phyloP scores from a whole-genome alignment of 2,888 invertebrate genomes.

The Lydus trimaculatus region DNA sequence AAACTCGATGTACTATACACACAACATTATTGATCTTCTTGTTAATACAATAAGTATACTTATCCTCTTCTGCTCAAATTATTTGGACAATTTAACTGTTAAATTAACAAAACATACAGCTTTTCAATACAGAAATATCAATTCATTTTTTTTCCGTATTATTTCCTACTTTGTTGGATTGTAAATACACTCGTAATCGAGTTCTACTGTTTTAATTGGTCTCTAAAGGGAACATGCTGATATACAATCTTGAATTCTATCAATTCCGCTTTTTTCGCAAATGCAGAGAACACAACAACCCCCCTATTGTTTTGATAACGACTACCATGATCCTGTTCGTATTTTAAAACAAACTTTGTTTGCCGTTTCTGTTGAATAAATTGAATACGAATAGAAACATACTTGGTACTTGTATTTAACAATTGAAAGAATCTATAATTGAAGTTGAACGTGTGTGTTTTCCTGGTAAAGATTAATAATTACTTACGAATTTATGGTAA shows the following conservation, averaged over 20 bases:
- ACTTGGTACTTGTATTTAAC: not conserved
- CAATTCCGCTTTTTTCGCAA: slow-evolving; percentile 17
- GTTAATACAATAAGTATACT: not conserved
- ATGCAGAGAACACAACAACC: slow-evolving; percentile 18
- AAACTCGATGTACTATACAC: too few species aligned
- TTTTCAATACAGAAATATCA: not conserved
- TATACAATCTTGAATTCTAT: not conserved
- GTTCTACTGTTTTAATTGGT: slow-evolving; percentile 19
- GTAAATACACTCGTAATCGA: slow-evolving; percentile 5
- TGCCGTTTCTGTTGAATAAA: not conserved
- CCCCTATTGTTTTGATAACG: slow-evolving; percentile 17
- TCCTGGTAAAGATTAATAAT: slow-evolving; percentile 19
- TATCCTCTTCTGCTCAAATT: not conserved
- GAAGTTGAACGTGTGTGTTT: slow-evolving; percentile 1
- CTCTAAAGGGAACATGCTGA: slow-evolving; percentile 6
- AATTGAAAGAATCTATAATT: not conserved
- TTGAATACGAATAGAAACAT: not conserved
- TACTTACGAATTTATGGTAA: slow-evolving; percentile 25
- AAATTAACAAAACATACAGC: not conserved
- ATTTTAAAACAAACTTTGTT: not conserved
- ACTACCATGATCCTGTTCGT: not conserved
- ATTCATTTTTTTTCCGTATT: not conserved
- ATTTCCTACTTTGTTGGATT: not conserved
- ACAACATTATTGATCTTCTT: too few species aligned
- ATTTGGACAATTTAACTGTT: not conserved